Percentiles rank a stretch among this genome's conserved stretches.
These are phyloP conservation scores for Actenoides lindsayi DNA, from an alignment of 2,113 vertebrate species.

Conservation along the genomic window DNA sequence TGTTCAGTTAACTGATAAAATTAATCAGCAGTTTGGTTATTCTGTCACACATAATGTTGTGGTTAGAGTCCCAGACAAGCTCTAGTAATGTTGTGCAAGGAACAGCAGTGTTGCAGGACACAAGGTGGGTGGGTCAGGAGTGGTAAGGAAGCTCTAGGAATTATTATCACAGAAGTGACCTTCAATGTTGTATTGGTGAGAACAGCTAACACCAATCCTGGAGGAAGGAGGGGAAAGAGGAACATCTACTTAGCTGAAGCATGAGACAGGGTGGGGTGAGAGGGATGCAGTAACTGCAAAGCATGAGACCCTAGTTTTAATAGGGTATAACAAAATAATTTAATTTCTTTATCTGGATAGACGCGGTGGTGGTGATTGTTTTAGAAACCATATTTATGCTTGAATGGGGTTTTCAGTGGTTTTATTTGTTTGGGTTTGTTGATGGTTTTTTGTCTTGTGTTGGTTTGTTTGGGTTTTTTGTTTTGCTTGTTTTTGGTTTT, in stretches of 20 bases:
- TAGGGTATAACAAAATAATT: background rate
- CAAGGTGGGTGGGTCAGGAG: rapidly evolving
- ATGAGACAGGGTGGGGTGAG: background rate
- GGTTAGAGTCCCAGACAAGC: background rate
- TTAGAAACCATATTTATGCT: background rate
- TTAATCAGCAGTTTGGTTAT: background rate
- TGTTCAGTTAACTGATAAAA: background rate
- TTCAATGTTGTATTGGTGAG: rapidly evolving
- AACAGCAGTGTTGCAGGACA: background rate
- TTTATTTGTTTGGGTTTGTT: no score
- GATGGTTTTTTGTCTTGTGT: no score
- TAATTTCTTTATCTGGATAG: background rate
- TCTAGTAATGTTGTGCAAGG: rapidly evolving
- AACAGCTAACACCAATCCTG: background rate
- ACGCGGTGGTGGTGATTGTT: background rate
- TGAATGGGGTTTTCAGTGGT: background rate
- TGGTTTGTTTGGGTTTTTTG: no score
- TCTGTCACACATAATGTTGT: background rate
- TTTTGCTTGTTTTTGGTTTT: no score
- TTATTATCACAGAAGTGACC: background rate
- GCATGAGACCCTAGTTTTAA: background rate
- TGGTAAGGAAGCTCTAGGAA: background rate
- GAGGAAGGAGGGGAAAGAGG: background rate
- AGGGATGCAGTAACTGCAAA: background rate
- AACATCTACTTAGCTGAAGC: background rate